A percentile compares a stretch with the other conserved stretches of the same genome.
Evolutionary conservation across 2,888 invertebrate species (phyloP).

Genomic region (Leptopterna dolabrata): DNA sequence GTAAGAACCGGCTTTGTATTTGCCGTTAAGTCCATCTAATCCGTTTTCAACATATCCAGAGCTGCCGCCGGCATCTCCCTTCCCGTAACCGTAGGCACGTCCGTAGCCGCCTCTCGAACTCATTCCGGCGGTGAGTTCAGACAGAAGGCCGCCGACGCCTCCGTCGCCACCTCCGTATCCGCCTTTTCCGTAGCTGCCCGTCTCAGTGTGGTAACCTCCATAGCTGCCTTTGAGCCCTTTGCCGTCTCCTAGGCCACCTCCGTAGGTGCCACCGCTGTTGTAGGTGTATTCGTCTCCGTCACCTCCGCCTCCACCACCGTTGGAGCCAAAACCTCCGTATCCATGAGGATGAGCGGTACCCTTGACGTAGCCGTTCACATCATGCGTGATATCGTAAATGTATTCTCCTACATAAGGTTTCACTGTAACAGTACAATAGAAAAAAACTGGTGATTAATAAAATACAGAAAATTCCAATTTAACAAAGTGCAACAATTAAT

Average conservation of each 20-base stretch:
- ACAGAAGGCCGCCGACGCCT: background rate
- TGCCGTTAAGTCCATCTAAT: background rate
- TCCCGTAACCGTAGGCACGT: background rate
- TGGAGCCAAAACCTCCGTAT: slow-evolving; percentile 41
- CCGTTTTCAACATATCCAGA: background rate
- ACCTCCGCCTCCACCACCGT: slow-evolving; percentile 2
- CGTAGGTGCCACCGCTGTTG: background rate
- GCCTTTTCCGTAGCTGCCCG: background rate
- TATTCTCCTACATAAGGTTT: slow-evolving; percentile 51
- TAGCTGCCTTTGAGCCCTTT: slow-evolving; percentile 35
- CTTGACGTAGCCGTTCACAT: slow-evolving; percentile 54
- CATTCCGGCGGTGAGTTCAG: background rate
- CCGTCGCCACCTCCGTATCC: background rate
- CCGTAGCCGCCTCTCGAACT: background rate
- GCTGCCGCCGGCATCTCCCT: background rate
- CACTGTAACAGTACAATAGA: slow-evolving; percentile 6
- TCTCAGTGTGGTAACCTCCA: slow-evolving; percentile 33
- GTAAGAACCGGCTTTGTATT: background rate
- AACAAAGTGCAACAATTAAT: too few relatives aligned
- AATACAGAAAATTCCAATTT: background rate
- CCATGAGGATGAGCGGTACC: slow-evolving; percentile 54
- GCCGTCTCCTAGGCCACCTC: slow-evolving; percentile 22
- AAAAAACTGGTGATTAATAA: too few relatives aligned
- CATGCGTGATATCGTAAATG: slow-evolving; percentile 53
- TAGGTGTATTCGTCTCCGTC: too few relatives aligned